Percentiles rank a stretch among this genome's conserved stretches.
These are phyloP conservation scores for Trichomalopsis sarcophagae DNA, from an alignment of 1,140 invertebrate genomes.

Conservation along the genomic window DNA sequence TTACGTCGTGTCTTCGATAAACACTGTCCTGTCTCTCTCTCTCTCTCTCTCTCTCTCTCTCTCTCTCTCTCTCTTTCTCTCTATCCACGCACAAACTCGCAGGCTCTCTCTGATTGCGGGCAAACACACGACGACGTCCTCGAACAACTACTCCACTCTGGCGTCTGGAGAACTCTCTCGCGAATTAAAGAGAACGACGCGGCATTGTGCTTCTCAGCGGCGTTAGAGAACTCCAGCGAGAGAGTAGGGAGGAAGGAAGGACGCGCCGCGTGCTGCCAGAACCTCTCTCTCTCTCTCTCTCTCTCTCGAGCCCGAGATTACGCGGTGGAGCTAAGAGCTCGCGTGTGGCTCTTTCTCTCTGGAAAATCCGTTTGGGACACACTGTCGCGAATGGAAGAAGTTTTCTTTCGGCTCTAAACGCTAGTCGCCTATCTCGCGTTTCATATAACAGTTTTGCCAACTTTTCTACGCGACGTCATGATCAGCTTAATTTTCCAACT, in stretches of 20 bases:
- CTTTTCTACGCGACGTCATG: background rate
- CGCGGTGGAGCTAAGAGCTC: background rate
- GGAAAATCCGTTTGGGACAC: no score
- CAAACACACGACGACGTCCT: background rate
- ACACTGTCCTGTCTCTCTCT: no score
- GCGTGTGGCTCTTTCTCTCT: background rate
- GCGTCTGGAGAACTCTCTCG: background rate
- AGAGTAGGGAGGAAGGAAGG: background rate
- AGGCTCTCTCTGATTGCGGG: background rate
- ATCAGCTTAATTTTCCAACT: background rate
- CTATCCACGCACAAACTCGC: background rate
- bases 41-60: background rate
- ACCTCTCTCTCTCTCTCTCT: background rate
- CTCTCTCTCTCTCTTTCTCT: background rate
- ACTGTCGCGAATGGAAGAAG: no score
- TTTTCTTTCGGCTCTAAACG: no score
- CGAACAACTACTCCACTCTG: conserved; percentile 6
- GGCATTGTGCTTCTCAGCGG: background rate
- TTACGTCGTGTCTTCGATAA: no score
- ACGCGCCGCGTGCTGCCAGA: background rate
- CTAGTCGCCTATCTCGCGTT: no score
- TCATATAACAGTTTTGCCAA: no score
- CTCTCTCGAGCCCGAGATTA: background rate
- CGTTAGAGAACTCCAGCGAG: background rate
- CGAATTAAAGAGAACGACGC: background rate